Evolutionary conservation across 2,113 vertebrate species (phyloP).

Genomic region (Cephalophus harveyi): DNA sequence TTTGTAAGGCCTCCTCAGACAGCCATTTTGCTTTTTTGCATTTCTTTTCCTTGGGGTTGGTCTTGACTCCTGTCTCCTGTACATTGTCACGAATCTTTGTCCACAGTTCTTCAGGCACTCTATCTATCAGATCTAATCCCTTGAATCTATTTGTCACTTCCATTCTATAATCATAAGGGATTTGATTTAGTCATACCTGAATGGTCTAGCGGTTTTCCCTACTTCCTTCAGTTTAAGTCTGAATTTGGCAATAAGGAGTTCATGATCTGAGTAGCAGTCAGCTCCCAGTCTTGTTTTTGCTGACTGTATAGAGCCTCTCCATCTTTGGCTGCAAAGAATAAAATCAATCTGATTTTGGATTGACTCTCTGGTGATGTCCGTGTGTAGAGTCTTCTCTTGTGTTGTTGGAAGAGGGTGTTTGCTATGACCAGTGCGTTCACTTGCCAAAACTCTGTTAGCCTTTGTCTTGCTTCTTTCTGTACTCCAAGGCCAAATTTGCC

Average conservation of each 20-base stretch:
- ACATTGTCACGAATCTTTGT: fast-evolving
- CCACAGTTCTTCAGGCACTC: not conserved
- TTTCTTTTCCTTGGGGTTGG: not conserved
- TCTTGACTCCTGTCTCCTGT: not conserved
- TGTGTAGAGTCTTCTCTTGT: not conserved
- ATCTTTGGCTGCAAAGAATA: not conserved
- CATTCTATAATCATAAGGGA: not conserved
- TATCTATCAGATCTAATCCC: not conserved
- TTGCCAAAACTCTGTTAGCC: not conserved
- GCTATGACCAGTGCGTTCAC: not conserved
- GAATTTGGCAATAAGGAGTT: not conserved
- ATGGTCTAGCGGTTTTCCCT: not conserved
- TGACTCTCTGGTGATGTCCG: not conserved
- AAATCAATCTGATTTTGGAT: not conserved
- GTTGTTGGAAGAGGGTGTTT: not conserved
- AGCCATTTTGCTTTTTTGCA: not conserved
- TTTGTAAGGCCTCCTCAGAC: not conserved
- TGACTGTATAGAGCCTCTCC: not conserved
- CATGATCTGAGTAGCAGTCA: not conserved
- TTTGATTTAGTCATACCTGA: not conserved
- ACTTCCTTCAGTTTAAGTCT: not conserved
- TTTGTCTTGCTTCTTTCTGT: not conserved
- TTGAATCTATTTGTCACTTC: not conserved
- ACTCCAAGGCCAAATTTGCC: not conserved
- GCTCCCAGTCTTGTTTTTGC: not conserved